Percentiles rank a stretch among this genome's conserved stretches.
phyloP scores from a whole-genome alignment of 2,888 invertebrate genomes.

The Lycia hirtaria region DNA sequence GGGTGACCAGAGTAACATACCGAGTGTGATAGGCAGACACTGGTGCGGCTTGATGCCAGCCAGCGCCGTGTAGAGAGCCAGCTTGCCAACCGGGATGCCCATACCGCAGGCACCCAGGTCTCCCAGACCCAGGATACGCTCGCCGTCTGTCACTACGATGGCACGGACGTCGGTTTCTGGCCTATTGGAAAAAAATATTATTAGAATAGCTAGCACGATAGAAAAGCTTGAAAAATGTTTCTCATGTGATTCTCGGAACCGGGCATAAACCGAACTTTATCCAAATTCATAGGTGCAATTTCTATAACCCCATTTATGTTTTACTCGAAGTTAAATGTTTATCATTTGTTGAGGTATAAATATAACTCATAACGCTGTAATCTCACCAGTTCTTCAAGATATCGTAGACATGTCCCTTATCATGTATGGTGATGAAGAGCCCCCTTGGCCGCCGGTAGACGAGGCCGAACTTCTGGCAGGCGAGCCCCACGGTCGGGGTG shows the following conservation, averaged over 20 bases:
- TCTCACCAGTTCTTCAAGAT: constrained; percentile 97
- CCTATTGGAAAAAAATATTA: constrained; percentile 74
- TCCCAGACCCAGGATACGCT: constrained; percentile 98
- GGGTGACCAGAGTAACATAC: constrained; percentile 64
- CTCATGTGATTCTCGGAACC: too few species aligned
- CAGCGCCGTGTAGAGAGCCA: constrained; percentile 98
- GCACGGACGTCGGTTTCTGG: constrained; percentile 94
- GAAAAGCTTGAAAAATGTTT: too few species aligned
- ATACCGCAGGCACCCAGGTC: constrained; percentile 99
- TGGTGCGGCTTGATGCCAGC: constrained; percentile 98
- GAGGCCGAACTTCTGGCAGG: constrained; percentile 98
- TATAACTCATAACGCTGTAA: not conserved
- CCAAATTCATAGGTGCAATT: too few species aligned
- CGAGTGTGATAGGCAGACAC: constrained; percentile 96
- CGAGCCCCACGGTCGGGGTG: constrained; percentile 98
- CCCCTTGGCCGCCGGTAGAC: constrained; percentile 96
- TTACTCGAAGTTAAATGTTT: too few species aligned
- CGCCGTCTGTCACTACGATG: constrained; percentile 98
- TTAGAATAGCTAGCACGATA: not conserved
- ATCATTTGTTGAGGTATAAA: too few species aligned
- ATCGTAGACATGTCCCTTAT: constrained; percentile 97
- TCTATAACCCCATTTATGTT: too few species aligned
- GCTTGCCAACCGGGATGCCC: constrained; percentile 99
- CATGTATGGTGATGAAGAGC: constrained; percentile 97
- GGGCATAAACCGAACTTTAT: too few species aligned